phyloP scores from a whole-genome alignment of 2,888 invertebrate genomes.

The Girardia tigrina region DNA sequence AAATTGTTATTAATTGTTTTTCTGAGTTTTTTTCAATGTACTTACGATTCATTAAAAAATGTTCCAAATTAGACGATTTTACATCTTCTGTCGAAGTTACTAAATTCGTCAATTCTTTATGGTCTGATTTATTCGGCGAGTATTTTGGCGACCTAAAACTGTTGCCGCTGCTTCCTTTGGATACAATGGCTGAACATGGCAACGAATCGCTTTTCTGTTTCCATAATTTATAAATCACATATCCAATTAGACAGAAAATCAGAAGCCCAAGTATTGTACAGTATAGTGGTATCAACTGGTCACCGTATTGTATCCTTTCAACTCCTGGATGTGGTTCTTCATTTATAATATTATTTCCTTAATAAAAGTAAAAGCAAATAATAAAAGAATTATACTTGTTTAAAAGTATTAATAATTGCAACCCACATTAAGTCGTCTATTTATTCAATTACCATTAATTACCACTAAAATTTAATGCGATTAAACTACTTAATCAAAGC shows the following conservation, averaged over 20 bases:
- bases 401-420: too few species aligned
- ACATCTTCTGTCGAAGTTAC: not conserved
- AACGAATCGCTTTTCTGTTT: conserved; percentile 35
- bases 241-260: conserved; percentile 44
- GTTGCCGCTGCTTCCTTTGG: conserved; percentile 10
- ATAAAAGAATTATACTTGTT: too few species aligned
- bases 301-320: not conserved
- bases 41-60: not conserved
- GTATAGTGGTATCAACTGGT: conserved; percentile 44
- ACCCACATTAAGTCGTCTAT: too few species aligned
- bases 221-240: conserved; percentile 45
- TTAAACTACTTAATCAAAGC: too few species aligned
- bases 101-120: not conserved
- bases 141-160: not conserved
- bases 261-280: conserved; percentile 45
- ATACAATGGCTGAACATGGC: not conserved
- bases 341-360: too few species aligned
- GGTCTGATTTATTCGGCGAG: not conserved
- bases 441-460: too few species aligned
- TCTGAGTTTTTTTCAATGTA: not conserved
- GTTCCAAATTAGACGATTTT: not conserved
- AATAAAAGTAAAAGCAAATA: too few species aligned
- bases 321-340: too few species aligned
- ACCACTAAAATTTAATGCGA: too few species aligned
- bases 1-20: not conserved